phyloP scores from a whole-genome alignment of 2,113 vertebrate genomes.

The Chaetodon trifascialis region DNA sequence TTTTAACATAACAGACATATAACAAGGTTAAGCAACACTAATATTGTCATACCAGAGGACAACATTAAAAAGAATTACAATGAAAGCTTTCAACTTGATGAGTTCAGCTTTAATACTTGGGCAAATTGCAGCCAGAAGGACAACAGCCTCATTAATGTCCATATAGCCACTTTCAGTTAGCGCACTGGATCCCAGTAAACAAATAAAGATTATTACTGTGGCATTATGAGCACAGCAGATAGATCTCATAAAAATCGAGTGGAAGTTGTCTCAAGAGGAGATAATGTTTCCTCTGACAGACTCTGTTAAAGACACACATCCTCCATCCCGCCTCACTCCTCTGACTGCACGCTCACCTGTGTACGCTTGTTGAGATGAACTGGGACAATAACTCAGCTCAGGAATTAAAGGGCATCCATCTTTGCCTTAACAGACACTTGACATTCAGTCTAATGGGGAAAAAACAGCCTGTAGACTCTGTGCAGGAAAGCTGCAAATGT shows the following conservation, averaged over 20 bases:
- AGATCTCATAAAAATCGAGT: slow-evolving; percentile 24
- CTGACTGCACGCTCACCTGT: slow-evolving; percentile 9
- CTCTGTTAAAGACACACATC: neutral
- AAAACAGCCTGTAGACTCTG: neutral
- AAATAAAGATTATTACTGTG: slow-evolving; percentile 33
- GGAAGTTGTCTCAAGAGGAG: neutral
- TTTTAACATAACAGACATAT: slow-evolving; percentile 18
- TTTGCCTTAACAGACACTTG: slow-evolving; percentile 12
- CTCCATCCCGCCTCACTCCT: neutral
- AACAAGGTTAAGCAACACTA: neutral
- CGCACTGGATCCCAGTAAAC: slow-evolving; percentile 28
- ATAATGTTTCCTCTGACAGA: slow-evolving; percentile 6
- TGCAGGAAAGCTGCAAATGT: neutral
- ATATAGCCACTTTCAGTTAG: neutral
- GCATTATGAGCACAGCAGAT: neutral
- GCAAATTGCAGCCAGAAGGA: slow-evolving; percentile 17
- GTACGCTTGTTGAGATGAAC: slow-evolving; percentile 11
- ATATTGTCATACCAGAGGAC: neutral
- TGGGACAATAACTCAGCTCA: slow-evolving; percentile 14
- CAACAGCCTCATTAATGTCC: neutral
- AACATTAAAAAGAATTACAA: slow-evolving; percentile 9
- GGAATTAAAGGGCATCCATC: slow-evolving; percentile 1
- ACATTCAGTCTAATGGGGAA: neutral
- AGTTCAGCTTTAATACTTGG: neutral
- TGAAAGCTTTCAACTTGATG: neutral